A percentile compares a stretch with the other conserved stretches of the same genome.
Conservation (phyloP, 2,797 vertebrate genomes). For the Etheostoma perlongum region DNA sequence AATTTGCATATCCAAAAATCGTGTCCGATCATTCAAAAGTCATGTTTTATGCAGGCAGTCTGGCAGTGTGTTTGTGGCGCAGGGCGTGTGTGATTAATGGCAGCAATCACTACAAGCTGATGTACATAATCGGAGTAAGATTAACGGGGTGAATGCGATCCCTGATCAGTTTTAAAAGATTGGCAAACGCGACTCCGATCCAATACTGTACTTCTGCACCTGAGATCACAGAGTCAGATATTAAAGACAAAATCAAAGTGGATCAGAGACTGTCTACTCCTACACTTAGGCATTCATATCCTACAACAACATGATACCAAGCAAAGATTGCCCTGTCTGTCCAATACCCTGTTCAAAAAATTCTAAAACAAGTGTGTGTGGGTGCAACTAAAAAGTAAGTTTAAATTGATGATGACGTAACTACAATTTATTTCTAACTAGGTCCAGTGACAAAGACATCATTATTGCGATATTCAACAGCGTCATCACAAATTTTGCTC, state of each 20-base stretch:
- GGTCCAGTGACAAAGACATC: constrained; percentile 1
- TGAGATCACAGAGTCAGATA: neutral
- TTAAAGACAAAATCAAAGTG: neutral
- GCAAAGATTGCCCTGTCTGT: neutral
- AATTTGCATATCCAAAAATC: too few species aligned
- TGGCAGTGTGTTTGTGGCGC: too few species aligned
- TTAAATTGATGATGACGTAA: neutral
- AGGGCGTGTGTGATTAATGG: too few species aligned
- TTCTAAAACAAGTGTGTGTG: neutral
- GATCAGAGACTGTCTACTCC: neutral
- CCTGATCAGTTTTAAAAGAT: too few species aligned
- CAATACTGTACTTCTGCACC: neutral
- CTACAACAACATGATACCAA: neutral
- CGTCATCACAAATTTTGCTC: too few species aligned
- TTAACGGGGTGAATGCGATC: too few species aligned
- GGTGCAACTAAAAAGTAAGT: neutral
- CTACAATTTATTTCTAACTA: neutral
- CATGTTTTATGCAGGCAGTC: too few species aligned
- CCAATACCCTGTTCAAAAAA: neutral
- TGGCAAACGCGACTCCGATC: too few species aligned
- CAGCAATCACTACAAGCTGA: too few species aligned
- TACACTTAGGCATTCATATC: neutral
- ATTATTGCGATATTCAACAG: too few species aligned
- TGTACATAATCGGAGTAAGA: too few species aligned
- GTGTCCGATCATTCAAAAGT: too few species aligned